Conservation (phyloP, 1,140 invertebrate species). For the Drosophila sp. region DNA sequence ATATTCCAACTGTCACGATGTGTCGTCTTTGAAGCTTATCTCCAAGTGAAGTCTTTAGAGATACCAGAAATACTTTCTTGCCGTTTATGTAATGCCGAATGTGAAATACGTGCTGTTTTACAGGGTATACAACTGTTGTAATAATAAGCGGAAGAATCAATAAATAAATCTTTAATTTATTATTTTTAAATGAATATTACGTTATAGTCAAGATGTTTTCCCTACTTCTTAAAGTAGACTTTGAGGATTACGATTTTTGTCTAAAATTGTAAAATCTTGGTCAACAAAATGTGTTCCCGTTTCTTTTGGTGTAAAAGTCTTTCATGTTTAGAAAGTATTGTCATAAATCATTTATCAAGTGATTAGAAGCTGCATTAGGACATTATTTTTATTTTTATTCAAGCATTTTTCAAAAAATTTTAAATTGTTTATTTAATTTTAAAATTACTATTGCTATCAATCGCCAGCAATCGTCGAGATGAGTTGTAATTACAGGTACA, state of each 20-base stretch:
- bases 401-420: neutral
- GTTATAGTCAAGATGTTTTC: too few species aligned
- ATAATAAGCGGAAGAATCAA: neutral
- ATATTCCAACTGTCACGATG: neutral
- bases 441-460: neutral
- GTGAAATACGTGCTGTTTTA: neutral
- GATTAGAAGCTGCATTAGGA: too few species aligned
- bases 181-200: too few species aligned
- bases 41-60: neutral
- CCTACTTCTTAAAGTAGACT: too few species aligned
- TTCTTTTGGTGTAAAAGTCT: too few species aligned
- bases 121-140: neutral
- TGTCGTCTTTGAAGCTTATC: neutral
- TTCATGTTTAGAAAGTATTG: too few species aligned
- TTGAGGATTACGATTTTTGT: too few species aligned
- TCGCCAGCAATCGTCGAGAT: neutral
- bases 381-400: too few species aligned
- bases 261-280: too few species aligned
- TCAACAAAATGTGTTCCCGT: too few species aligned
- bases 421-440: neutral
- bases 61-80: constrained; percentile 6
- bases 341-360: too few species aligned
- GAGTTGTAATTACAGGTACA: neutral
- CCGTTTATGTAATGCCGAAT: neutral
- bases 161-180: neutral